Evolutionary conservation across 2,888 invertebrate genomes (phyloP).

Genomic region (Dynastes maya): DNA sequence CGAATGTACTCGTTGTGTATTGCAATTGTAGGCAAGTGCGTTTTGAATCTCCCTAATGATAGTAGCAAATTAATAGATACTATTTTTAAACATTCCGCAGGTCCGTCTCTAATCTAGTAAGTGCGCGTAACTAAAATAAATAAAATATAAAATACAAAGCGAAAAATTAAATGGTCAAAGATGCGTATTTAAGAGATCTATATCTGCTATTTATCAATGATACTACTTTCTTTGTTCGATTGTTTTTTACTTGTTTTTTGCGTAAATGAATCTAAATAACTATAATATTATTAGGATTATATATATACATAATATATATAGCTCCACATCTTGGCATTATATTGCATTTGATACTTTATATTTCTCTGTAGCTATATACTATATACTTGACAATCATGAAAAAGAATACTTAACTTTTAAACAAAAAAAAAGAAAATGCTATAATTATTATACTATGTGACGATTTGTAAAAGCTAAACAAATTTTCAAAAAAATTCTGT

Average conservation of each 20-base stretch:
- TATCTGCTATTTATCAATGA: slow-evolving; percentile 22
- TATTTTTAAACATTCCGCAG: slow-evolving; percentile 48
- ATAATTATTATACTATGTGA: slow-evolving; percentile 53
- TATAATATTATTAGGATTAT: slow-evolving; percentile 24
- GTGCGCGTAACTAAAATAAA: not conserved
- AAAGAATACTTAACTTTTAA: slow-evolving; percentile 59
- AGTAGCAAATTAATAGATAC: not conserved
- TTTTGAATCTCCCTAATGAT: slow-evolving; percentile 40
- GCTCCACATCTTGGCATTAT: slow-evolving; percentile 45
- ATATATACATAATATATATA: slow-evolving; percentile 30
- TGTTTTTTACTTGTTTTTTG: slow-evolving; percentile 30
- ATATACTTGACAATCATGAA: slow-evolving; percentile 70
- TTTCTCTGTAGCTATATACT: slow-evolving; percentile 59
- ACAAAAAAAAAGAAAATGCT: slow-evolving; percentile 58
- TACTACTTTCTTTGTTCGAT: slow-evolving; percentile 41
- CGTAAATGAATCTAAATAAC: slow-evolving; percentile 44
- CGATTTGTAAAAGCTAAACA: slow-evolving; percentile 32
- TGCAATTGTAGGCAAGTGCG: not conserved
- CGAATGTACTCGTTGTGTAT: slow-evolving; percentile 1
- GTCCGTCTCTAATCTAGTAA: slow-evolving; percentile 42
- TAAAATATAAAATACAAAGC: not conserved
- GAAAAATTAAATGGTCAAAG: slow-evolving; percentile 11
- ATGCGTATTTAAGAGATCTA: slow-evolving; percentile 43
- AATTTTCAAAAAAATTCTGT: slow-evolving; percentile 34
- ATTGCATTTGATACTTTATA: slow-evolving; percentile 45